phyloP scores from a whole-genome alignment of 2,113 vertebrate genomes.

The Pseudorasbora parva region DNA sequence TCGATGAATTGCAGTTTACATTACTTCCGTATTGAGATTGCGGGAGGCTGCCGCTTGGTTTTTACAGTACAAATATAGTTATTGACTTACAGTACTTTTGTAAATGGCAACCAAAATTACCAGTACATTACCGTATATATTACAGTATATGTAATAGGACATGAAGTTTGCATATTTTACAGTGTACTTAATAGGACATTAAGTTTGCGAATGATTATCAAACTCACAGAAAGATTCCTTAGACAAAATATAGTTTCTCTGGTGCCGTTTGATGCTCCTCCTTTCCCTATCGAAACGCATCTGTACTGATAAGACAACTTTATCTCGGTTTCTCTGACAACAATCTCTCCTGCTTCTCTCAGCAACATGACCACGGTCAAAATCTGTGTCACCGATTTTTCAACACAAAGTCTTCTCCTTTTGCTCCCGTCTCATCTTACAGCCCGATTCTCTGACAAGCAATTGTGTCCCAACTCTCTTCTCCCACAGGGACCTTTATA shows the following conservation, averaged over 20 bases:
- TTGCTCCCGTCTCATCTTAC: conserved; percentile 13
- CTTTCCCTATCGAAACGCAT: background rate
- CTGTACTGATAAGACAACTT: background rate
- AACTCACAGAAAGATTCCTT: background rate
- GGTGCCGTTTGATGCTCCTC: background rate
- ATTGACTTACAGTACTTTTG: no score
- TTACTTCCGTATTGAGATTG: no score
- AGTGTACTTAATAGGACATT: background rate
- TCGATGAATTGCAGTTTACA: no score
- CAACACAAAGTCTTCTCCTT: conserved; percentile 1
- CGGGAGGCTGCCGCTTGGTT: no score
- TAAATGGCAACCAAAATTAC: no score
- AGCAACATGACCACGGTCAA: conserved; percentile 18
- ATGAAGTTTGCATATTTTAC: no score
- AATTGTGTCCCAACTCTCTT: conserved; percentile 13
- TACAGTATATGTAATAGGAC: no score
- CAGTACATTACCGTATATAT: no score
- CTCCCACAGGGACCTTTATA: conserved; percentile 29
- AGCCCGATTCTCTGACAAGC: conserved; percentile 1
- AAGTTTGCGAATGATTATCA: background rate
- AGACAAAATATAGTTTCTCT: background rate
- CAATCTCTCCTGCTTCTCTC: background rate
- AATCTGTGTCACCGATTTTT: conserved; percentile 26
- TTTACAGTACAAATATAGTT: no score
- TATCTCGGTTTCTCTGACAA: conserved; percentile 36